Percentiles rank a stretch among this genome's conserved stretches.
These are phyloP conservation scores for Pteruthius melanotis DNA, from an alignment of 2,113 vertebrate species.

Conservation along the genomic window DNA sequence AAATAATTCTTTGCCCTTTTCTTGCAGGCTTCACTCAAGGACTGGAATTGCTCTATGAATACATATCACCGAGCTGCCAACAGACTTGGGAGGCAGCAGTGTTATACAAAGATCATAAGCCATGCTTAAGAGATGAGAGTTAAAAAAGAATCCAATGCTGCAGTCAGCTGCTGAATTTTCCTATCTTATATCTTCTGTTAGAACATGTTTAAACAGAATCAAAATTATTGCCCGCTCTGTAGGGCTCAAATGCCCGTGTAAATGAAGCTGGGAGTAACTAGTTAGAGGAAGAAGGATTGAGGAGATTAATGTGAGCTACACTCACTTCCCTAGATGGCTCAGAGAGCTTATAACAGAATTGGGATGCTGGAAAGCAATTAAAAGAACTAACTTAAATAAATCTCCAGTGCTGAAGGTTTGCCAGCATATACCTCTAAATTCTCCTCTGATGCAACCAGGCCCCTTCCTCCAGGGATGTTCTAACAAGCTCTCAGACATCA, in stretches of 20 bases:
- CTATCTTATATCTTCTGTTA: background rate
- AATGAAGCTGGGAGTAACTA: constrained; percentile 4
- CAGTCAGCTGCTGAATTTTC: background rate
- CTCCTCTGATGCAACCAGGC: background rate
- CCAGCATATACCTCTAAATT: constrained; percentile 29
- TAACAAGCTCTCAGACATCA: constrained; percentile 37
- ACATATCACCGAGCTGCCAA: background rate
- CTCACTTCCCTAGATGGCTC: constrained; percentile 37
- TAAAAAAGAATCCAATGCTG: background rate
- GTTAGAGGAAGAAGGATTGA: constrained; percentile 10
- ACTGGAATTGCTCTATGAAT: background rate
- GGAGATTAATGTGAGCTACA: constrained; percentile 7
- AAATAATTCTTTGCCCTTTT: constrained; percentile 48
- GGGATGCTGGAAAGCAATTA: constrained; percentile 58
- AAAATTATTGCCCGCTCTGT: background rate
- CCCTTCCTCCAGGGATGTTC: constrained; percentile 20
- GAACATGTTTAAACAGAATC: background rate
- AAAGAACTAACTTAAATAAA: constrained; percentile 44
- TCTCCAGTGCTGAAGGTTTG: constrained; percentile 32
- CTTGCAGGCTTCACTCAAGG: constrained; percentile 14
- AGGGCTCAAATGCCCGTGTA: background rate
- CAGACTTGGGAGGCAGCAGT: background rate
- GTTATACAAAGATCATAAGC: background rate
- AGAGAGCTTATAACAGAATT: background rate
- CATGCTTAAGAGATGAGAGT: background rate